phyloP scores from a whole-genome alignment of 2,888 invertebrate species.

The Drosophila diplacantha region DNA sequence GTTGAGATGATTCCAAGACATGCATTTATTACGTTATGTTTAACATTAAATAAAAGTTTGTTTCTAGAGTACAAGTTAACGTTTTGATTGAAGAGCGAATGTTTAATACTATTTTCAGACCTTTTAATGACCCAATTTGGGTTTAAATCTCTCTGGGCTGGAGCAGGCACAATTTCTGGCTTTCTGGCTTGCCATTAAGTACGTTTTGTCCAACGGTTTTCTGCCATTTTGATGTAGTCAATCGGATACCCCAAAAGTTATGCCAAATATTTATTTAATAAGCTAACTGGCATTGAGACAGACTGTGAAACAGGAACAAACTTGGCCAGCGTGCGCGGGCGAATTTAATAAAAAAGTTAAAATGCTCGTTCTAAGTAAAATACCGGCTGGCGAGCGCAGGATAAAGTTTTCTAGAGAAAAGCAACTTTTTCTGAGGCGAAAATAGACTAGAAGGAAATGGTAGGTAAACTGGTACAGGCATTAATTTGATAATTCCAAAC shows the following conservation, averaged over 20 bases:
- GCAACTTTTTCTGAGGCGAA: constrained; percentile 29
- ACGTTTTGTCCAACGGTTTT: constrained; percentile 19
- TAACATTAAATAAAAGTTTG: background rate
- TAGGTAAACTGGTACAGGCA: constrained; percentile 33
- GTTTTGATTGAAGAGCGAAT: background rate
- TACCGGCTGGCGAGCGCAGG: constrained; percentile 18
- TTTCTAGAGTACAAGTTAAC: background rate
- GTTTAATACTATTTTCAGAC: background rate
- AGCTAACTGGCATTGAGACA: constrained; percentile 53
- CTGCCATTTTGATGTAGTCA: constrained; percentile 27
- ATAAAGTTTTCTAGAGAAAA: constrained; percentile 36
- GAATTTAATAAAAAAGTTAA: constrained; percentile 64
- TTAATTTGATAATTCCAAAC: constrained; percentile 58
- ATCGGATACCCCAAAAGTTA: constrained; percentile 52
- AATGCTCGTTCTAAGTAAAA: constrained; percentile 46
- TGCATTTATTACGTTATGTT: background rate
- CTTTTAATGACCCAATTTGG: background rate
- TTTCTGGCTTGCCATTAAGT: constrained; percentile 39
- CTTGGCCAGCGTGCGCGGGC: constrained; percentile 39
- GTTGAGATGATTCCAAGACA: background rate
- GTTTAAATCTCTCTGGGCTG: constrained; percentile 1
- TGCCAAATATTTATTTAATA: constrained; percentile 67
- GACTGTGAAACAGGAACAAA: constrained; percentile 35
- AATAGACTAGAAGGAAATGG: constrained; percentile 10
- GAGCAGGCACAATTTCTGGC: background rate